Evolutionary conservation across 1,140 invertebrate species (phyloP).

Genomic region (Onthophagus taurus): DNA sequence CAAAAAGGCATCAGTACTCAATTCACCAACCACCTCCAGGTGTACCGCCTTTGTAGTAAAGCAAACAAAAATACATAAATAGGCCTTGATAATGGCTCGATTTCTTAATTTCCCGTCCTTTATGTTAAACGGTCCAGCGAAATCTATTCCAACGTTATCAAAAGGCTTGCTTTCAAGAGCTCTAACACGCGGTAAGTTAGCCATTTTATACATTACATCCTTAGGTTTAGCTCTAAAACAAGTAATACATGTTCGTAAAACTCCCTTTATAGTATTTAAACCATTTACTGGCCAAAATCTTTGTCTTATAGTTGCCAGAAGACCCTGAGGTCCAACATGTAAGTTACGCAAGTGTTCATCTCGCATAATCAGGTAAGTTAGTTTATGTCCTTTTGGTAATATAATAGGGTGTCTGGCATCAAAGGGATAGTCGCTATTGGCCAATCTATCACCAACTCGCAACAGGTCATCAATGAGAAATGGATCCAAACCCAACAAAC

Average conservation of each 20-base stretch:
- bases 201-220: conserved; percentile 25
- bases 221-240: conserved; percentile 27
- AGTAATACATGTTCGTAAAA: conserved; percentile 26
- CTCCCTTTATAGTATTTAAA: conserved; percentile 17
- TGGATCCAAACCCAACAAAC: conserved; percentile 14
- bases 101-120: conserved; percentile 15
- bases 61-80: conserved; percentile 23
- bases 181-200: conserved; percentile 17
- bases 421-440: conserved; percentile 9
- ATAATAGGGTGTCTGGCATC: conserved; percentile 19
- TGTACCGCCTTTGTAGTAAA: conserved; percentile 16
- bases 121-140: conserved; percentile 31
- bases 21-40: neutral
- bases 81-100: conserved; percentile 16
- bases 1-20: neutral
- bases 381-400: conserved; percentile 12
- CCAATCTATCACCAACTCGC: conserved; percentile 19
- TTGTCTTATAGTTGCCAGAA: conserved; percentile 12
- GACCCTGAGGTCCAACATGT: conserved; percentile 16
- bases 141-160: conserved; percentile 33
- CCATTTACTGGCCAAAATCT: conserved; percentile 17
- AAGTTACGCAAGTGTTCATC: conserved; percentile 12
- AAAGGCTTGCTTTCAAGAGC: conserved; percentile 23
- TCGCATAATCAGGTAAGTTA: conserved; percentile 17
- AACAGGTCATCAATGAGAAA: conserved; percentile 17